Evolutionary conservation across 2,113 vertebrate genomes (phyloP), one percentile per base, ranked within the genome.

Genomic region (Mobula birostris): DNA sequence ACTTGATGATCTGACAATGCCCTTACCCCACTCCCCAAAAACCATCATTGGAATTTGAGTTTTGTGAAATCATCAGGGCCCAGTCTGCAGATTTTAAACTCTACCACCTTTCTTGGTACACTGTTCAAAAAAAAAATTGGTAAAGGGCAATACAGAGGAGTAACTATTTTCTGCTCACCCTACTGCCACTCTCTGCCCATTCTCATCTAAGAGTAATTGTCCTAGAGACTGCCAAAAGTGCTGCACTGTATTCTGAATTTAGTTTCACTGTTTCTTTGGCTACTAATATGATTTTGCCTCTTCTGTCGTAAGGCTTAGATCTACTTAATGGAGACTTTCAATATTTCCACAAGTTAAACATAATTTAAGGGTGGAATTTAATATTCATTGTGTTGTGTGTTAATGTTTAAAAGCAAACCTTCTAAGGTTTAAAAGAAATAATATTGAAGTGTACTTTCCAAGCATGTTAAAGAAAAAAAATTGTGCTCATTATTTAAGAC

Each of bases 371-470:
- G 58, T 29, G 29, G 58, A 66, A 63, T 29, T 88, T 88, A 63
- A 88, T 32, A n/a, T 88, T 88, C 85, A 88, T 66, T 12, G 63
- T 88, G 85, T 29, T 29, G 83, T 24, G 11, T 29, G 24, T 63
- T 88, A 36, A 15, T 61, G 27, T 88, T 88, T 88, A 88, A 63
- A 87, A 85, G 56, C 48, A 58, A 85, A 85, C 19, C 56, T 85
- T 85, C 56, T 48, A 48, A 48, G 21, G 27, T 9, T 88, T 88
- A 63, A 88, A 88, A 48, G 2, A 88, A n/a, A 6, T 68, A 90
- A 32, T 32, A 14, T 90, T 32, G n/a, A 66, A 61, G 12, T n/a
- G 2, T 15, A 87, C 3, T 29, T 63, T 63, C 58, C 56, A 87
- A 88, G 83, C 58, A 63, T 63, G 12, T 90, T 90, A 90, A 90